Base-by-base conservation (phyloP, 2,113 vertebrate genomes). In the Cyphomyrus discorhynchus region DNA sequence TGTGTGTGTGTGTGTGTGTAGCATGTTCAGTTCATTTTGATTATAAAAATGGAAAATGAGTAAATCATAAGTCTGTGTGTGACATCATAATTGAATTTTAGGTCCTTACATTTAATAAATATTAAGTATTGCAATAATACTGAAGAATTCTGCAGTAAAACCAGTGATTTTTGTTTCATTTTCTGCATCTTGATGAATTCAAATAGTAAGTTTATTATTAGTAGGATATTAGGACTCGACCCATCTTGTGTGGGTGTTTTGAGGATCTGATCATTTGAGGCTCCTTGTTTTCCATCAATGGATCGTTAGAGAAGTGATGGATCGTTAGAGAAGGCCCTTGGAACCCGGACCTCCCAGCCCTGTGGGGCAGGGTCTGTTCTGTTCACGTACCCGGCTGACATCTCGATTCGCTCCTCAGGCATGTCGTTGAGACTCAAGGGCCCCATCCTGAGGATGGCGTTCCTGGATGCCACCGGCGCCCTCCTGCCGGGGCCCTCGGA, bases 371-470 rank as follows among this genome's bases (percentile, higher is more conserved):
- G 9, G 10, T 70, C n/a, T 13, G 10, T 31, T 13, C 10, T 7
- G 3, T 21, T 82, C 77, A 45, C 39, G 11, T 11, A 21, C 7
- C 77, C 35, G 5, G 42, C 77, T 24, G 27, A 8, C 6, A 39
- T 27, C 45, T n/a, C 21, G 15, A 27, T 87, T 24, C 89, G 13
- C 93, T 93, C 80, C 50, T 56, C 94, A 99, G 98, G 98, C 93
- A 97, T 96, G 15, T 94, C 99, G 90, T 93, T 96, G 91, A 95
- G 95, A 90, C 95, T 99, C 88, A 99, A 99, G 95, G 98, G 98
- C 89, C 97, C 96, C 80, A 96, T 99, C 91, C 87, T 99, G 92
- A 97, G 97, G 91, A 98, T 99, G 97, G 97, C 97, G 53, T 96
- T 98, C 92, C 94, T 99, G 92, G 98, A 99, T 89, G 94, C 96